Percentiles rank a stretch among this genome's conserved stretches.
These are phyloP conservation scores for Parthenolecanium corni DNA, from an alignment of 2,888 invertebrate species.

Conservation along the genomic window DNA sequence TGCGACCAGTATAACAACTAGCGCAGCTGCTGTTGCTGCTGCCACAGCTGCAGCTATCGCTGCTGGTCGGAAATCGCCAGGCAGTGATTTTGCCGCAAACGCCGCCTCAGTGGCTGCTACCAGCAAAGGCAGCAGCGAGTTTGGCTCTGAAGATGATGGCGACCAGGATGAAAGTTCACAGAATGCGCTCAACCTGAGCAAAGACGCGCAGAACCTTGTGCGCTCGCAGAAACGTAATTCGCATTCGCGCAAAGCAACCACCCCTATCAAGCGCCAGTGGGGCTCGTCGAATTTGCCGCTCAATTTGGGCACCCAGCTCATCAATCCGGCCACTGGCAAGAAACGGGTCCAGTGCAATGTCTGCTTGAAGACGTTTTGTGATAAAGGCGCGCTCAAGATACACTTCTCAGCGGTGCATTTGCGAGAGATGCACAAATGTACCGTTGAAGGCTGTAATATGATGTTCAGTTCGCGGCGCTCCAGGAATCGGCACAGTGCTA, in stretches of 20 bases:
- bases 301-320: conserved; percentile 77
- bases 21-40: neutral
- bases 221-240: conserved; percentile 39
- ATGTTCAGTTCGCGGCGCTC: conserved; percentile 96
- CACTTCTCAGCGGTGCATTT: conserved; percentile 98
- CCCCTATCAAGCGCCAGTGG: conserved; percentile 62
- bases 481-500: conserved; percentile 91
- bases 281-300: conserved; percentile 63
- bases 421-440: conserved; percentile 99
- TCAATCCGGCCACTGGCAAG: conserved; percentile 86
- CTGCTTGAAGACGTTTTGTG: conserved; percentile 97
- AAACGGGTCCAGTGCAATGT: conserved; percentile 96
- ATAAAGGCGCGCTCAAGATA: conserved; percentile 97
- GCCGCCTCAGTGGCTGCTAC: conserved; percentile 37
- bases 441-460: conserved; percentile 97
- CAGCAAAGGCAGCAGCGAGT: conserved; percentile 40
- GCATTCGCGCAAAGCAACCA: conserved; percentile 52
- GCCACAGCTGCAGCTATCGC: conserved; percentile 20
- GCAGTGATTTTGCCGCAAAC: conserved; percentile 35
- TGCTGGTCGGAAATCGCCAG: conserved; percentile 37
- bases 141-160: conserved; percentile 46
- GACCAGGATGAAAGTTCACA: conserved; percentile 51
- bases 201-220: conserved; percentile 40
- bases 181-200: conserved; percentile 53
- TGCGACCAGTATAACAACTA: neutral